These are phyloP conservation scores for Suncus etruscus DNA, from an alignment of 2,113 vertebrate genomes.

Conservation along the genomic window DNA sequence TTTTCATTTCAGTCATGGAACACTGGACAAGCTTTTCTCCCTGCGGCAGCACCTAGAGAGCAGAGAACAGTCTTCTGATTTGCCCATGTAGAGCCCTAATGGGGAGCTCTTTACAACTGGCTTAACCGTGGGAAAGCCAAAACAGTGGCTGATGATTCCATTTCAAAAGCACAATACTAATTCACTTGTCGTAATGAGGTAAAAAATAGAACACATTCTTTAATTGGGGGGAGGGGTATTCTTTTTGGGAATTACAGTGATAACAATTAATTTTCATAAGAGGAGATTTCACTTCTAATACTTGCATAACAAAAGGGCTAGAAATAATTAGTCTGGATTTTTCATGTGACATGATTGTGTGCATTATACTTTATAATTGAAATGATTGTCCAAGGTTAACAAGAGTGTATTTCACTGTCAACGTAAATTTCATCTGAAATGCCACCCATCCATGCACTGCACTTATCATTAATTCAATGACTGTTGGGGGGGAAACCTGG, in stretches of 20 bases:
- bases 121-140: not conserved
- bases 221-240: not conserved
- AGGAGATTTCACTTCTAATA: constrained; percentile 36
- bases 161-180: constrained; percentile 9
- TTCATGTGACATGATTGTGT: constrained; percentile 57
- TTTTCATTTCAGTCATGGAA: constrained; percentile 78
- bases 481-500: not conserved
- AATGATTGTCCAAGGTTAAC: constrained; percentile 60
- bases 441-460: not conserved
- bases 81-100: constrained; percentile 12
- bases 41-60: constrained; percentile 50
- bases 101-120: constrained; percentile 31
- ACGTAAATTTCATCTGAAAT: constrained; percentile 56
- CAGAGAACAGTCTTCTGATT: constrained; percentile 46
- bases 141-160: not conserved
- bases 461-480: constrained; percentile 54
- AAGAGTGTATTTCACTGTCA: constrained; percentile 63
- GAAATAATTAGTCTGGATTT: constrained; percentile 66
- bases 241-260: not conserved
- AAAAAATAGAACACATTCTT: not conserved
- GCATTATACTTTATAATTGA: constrained; percentile 50
- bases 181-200: not conserved
- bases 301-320: constrained; percentile 45
- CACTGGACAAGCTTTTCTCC: constrained; percentile 65
- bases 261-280: not conserved